Evolutionary conservation across 2,888 invertebrate species (phyloP), one percentile per base, ranked within the genome.

Genomic region (Eupithecia abbreviata): DNA sequence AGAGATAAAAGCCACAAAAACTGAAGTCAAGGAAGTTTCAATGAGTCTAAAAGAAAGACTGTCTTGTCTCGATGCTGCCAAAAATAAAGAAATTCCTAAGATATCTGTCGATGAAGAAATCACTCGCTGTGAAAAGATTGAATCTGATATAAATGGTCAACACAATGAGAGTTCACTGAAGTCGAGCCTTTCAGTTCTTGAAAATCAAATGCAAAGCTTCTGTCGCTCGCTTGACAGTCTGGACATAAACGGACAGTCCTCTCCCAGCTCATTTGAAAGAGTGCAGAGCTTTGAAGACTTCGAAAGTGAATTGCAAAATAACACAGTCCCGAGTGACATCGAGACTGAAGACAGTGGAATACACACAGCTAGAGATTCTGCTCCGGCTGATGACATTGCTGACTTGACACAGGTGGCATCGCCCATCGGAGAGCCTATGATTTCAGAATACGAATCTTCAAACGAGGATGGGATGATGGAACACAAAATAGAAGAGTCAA

Each of bases 341-440:
- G 97, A 97, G 89, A 96, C 96, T 65, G 98, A 98, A 90, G 98
- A 98, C 87, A 97, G 97, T 80, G 97, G 97, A 3, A 97, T 97
- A 80, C 97, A 98, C 83, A 97, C 97, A 6, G 97, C 97, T 3
- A 97, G 97, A 87, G 97, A 97, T 75, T 97, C 97, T 84, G 97
- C 96, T 49, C 97, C 97, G 84, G 96, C 97, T 71, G 97, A 97
- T 88, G 97, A 97, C 84, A 96, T 96, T 41, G 96, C 96, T 73
- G 97, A 97, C 85, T 89, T 93, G 80, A 92, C 92, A 78, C 93
- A 94, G 88, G 92, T 94, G 78, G 93, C 94, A 75, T 94, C 94
- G 80, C 94, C 94, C 15, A 90, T 94, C 42, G 93, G 92, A 82
- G 95, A 94, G 86, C 91, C 92, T 81, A 91, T 92, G 90, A 87